phyloP scores from a whole-genome alignment of 2,113 vertebrate genomes.

The Poeciliopsis turrubarensis region DNA sequence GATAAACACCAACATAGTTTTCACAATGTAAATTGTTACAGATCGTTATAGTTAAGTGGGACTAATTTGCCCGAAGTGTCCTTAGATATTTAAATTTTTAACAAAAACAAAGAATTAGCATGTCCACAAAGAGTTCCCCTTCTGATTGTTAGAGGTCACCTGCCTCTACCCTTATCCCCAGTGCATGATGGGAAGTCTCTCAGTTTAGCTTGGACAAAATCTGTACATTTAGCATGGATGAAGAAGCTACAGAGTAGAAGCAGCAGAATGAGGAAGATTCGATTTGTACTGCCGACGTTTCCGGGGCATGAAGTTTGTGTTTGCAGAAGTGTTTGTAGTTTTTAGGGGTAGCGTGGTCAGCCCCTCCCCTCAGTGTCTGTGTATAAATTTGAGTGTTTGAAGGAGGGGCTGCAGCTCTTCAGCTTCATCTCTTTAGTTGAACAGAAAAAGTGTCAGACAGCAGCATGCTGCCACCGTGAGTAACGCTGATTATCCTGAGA shows the following conservation, averaged over 20 bases:
- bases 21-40: no score
- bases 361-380: slow-evolving; percentile 27
- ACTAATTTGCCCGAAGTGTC: background rate
- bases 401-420: slow-evolving; percentile 57
- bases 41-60: background rate
- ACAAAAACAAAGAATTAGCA: background rate
- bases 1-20: background rate
- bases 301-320: background rate
- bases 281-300: background rate
- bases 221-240: background rate
- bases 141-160: slow-evolving; percentile 3
- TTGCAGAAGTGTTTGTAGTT: slow-evolving; percentile 11
- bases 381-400: slow-evolving; percentile 52
- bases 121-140: background rate
- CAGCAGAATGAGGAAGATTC: background rate
- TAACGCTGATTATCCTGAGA: slow-evolving; percentile 23
- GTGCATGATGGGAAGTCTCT: slow-evolving; percentile 9
- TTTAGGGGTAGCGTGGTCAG: slow-evolving; percentile 12
- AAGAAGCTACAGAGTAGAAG: background rate
- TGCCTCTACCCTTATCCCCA: slow-evolving; percentile 4
- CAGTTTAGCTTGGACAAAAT: background rate
- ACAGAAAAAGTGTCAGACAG: slow-evolving; percentile 21
- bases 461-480: slow-evolving; percentile 64
- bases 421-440: slow-evolving; percentile 24
- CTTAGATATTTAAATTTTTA: background rate